Conservation (phyloP, 2,113 vertebrate genomes). For the Xenus cinereus region DNA sequence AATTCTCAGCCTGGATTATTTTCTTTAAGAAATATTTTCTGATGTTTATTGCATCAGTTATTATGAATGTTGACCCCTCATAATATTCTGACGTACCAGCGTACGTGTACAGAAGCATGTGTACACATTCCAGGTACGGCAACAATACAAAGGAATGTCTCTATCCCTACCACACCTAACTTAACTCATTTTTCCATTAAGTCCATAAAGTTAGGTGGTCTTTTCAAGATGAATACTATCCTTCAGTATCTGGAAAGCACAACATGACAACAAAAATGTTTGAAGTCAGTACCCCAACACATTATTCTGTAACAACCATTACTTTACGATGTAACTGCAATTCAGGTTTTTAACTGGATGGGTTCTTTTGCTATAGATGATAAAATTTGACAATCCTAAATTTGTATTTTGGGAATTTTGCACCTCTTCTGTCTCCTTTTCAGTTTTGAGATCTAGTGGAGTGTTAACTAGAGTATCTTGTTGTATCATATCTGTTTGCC, state of each 20-base stretch:
- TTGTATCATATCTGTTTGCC: not conserved
- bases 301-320: not conserved
- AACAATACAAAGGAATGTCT: not conserved
- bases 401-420: not conserved
- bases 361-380: not conserved
- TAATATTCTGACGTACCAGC: not conserved
- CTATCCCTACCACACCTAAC: not conserved
- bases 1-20: not conserved
- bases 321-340: not conserved
- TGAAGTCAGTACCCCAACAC: not conserved
- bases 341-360: not conserved
- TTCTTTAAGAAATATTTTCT: not conserved
- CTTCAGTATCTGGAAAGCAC: not conserved
- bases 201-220: not conserved
- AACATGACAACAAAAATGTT: not conserved
- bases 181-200: not conserved
- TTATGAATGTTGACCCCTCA: not conserved
- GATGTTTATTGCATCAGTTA: not conserved
- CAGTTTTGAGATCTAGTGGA: not conserved
- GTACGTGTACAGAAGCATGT: accelerated
- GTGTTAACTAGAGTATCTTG: not conserved
- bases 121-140: not conserved
- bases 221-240: not conserved
- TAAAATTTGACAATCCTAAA: not conserved
- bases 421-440: not conserved